Evolutionary conservation across 2,888 invertebrate genomes (phyloP).

Genomic region (Ormia ochracea): DNA sequence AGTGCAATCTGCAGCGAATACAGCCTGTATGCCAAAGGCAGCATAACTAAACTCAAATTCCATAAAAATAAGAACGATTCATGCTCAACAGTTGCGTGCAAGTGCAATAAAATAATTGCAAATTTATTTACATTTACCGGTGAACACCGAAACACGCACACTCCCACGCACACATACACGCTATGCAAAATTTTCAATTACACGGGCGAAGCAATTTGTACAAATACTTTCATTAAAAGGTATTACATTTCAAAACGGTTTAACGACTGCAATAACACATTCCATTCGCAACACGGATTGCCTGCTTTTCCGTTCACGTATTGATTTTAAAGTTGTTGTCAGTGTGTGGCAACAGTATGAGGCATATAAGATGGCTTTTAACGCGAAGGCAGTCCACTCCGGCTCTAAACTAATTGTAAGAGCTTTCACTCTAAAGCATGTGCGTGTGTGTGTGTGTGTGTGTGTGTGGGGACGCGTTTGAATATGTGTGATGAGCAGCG

Average conservation of each 20-base stretch:
- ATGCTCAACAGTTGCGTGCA: background rate
- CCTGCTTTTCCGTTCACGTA: background rate
- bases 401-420: too few species aligned
- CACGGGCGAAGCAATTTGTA: constrained; percentile 58
- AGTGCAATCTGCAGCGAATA: constrained; percentile 25
- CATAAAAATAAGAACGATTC: background rate
- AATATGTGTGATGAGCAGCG: constrained; percentile 8
- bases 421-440: too few species aligned
- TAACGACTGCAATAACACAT: constrained; percentile 48
- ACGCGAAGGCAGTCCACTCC: background rate
- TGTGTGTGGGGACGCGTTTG: background rate
- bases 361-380: constrained; percentile 38
- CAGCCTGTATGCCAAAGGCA: background rate
- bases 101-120: constrained; percentile 10
- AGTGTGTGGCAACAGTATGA: background rate
- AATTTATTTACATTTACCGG: constrained; percentile 9
- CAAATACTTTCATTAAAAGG: constrained; percentile 61
- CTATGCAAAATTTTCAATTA: constrained; percentile 56
- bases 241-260: constrained; percentile 59
- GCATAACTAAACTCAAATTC: constrained; percentile 8
- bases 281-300: constrained; percentile 26
- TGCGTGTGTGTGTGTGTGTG: background rate
- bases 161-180: background rate
- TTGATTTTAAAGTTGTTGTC: background rate
- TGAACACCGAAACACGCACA: too few species aligned